Evolutionary conservation across 2,113 vertebrate genomes (phyloP).

Genomic region (Atlantisia rogersi): DNA sequence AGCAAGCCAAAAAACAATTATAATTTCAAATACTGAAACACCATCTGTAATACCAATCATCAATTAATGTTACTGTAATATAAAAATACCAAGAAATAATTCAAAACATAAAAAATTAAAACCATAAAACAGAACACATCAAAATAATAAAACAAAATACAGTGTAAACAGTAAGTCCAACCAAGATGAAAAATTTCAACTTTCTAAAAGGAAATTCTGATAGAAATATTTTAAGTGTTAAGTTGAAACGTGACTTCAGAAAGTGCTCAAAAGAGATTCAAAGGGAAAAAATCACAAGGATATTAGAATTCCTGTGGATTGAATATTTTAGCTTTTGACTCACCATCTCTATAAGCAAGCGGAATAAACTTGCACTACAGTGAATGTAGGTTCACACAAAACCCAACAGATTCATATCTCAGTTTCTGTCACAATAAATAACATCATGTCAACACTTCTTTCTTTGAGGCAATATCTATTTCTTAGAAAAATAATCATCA

Average conservation of each 20-base stretch:
- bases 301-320: not conserved
- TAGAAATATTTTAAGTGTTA: not conserved
- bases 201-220: not conserved
- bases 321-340: not conserved
- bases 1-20: not conserved
- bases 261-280: not conserved
- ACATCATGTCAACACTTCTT: not conserved
- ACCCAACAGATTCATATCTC: not conserved
- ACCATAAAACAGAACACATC: not conserved
- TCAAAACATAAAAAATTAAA: not conserved
- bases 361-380: not conserved
- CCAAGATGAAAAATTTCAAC: not conserved
- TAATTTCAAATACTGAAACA: not conserved
- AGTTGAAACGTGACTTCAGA: not conserved
- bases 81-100: not conserved
- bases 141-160: not conserved
- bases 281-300: not conserved
- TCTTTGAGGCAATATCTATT: not conserved
- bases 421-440: slow-evolving; percentile 2
- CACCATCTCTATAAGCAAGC: not conserved
- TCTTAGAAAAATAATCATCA: not conserved
- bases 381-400: not conserved
- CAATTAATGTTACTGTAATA: not conserved
- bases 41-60: not conserved
- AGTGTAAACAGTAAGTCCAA: not conserved